Evolutionary conservation across 2,113 vertebrate genomes (phyloP), one percentile per base, ranked within the genome.

Genomic region (Etia nguti): DNA sequence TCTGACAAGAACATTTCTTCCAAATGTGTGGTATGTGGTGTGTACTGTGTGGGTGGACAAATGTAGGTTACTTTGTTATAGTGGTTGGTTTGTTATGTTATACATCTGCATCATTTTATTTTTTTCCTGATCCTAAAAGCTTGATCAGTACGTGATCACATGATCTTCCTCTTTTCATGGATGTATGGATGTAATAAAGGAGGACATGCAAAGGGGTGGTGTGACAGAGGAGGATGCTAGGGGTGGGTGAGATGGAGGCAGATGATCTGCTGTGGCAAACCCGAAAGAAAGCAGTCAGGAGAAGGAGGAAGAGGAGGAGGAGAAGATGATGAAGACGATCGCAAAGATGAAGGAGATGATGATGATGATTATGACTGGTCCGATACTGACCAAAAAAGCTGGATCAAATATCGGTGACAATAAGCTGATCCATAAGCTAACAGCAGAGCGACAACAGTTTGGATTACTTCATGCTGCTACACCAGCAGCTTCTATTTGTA

Each of bases 151-250:
- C 3, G 1, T 68, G 60, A 68, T 68, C 60, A 68, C 6, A 68
- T 3, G 3, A 22, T 22, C 20, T 0, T 22, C 0, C 0, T 38
- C 34, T 68, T 68, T 8, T 68, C 60, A 38, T 38, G 60, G 60
- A 38, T 5, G 18, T n/a, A 65, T 65, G 62, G 62, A 3, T 65
- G 60, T 65, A 65, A 36, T 65, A 38, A n/a, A 65, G 60, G 18
- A 0, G 4, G 31, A 65, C 60, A 65, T 65, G 18, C 31, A 65
- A 36, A 36, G 60, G 60, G 11, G 31, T 36, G 31, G 18, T 36
- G 59, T 36, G 18, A 65, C 31, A n/a, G 60, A 38, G 10, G 10
- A 41, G 36, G 36, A 22, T 15, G 7, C 62, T 68, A 68, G 62
- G 62, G n/a, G 0, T 22, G 36, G 62, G 62, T 41, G 62, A 41